phyloP scores from a whole-genome alignment of 92 coral and sea anemone genomes.

The Siderastrea siderea region DNA sequence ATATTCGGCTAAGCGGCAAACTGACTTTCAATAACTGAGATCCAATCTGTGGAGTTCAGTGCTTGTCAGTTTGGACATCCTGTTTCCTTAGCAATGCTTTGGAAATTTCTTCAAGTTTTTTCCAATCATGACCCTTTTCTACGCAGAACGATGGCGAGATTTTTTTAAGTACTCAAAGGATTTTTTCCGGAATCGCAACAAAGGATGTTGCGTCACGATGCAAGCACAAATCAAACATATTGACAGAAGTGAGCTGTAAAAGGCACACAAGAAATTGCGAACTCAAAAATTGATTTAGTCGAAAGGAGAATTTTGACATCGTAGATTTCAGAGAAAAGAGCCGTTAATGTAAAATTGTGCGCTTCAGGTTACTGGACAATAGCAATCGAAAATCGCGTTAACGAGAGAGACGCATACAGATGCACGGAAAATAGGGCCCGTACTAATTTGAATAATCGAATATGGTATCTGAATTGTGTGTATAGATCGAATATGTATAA shows the following conservation, averaged over 20 bases:
- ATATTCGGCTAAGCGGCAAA: background rate
- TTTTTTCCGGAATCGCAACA: slow-evolving; percentile 56
- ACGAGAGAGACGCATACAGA: slow-evolving; percentile 23
- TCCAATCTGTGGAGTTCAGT: background rate
- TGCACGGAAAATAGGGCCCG: slow-evolving; percentile 21
- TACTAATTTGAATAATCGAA: slow-evolving; percentile 60
- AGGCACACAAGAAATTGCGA: slow-evolving; percentile 34
- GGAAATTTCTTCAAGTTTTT: background rate
- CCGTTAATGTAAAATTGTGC: background rate
- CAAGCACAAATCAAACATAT: slow-evolving; percentile 49
- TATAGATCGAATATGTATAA: slow-evolving; percentile 51
- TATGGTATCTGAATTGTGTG: slow-evolving; percentile 55
- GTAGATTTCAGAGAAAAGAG: background rate
- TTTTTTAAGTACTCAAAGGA: slow-evolving; percentile 43
- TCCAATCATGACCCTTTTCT: slow-evolving; percentile 7
- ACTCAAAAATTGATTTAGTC: slow-evolving; percentile 26
- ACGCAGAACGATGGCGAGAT: slow-evolving; percentile 38
- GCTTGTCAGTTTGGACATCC: background rate
- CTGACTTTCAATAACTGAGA: no score
- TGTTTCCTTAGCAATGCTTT: background rate
- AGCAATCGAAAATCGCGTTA: slow-evolving; percentile 1
- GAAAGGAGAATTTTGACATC: background rate
- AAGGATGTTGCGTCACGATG: slow-evolving; percentile 53
- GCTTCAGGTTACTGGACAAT: slow-evolving; percentile 13
- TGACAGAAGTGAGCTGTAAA: slow-evolving; percentile 49